Evolutionary conservation across 1,140 invertebrate genomes (phyloP).

Genomic region (Pseudachorutes palmiensis): DNA sequence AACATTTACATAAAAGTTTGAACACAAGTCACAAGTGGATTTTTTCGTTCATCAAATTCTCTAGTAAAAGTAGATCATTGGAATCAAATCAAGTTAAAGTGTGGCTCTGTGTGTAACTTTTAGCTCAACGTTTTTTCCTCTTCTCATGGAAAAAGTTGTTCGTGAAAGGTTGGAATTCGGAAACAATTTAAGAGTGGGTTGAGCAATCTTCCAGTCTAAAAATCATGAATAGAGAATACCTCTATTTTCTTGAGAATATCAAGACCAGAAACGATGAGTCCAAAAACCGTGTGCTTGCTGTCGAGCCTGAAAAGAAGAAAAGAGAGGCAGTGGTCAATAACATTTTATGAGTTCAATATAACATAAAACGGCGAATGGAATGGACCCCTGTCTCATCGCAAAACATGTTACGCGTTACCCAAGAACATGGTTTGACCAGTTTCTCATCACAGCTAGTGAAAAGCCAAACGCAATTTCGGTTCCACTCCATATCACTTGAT

Average conservation of each 20-base stretch:
- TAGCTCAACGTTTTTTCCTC: background rate
- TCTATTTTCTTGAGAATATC: constrained; percentile 88
- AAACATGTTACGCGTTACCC: background rate
- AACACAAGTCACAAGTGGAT: too few relatives aligned
- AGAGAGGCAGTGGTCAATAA: constrained; percentile 12
- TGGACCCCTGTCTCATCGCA: background rate
- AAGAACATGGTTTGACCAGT: background rate
- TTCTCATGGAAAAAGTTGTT: background rate
- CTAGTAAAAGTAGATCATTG: background rate
- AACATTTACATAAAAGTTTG: too few relatives aligned
- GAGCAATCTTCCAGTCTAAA: background rate
- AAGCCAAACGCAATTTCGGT: constrained; percentile 13
- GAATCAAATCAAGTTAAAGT: background rate
- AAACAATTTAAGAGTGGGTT: background rate
- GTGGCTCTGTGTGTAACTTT: background rate
- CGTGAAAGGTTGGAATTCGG: background rate
- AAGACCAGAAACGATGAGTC: constrained; percentile 80
- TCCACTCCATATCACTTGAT: constrained; percentile 24
- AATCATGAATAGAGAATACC: constrained; percentile 39
- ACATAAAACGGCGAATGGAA: constrained; percentile 7
- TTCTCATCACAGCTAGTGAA: background rate
- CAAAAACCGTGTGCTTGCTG: constrained; percentile 88
- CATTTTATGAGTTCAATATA: background rate
- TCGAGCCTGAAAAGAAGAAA: constrained; percentile 58
- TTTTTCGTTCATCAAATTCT: too few relatives aligned